These are phyloP conservation scores for Tangara arthus DNA, from an alignment of 2,797 vertebrate genomes.

Conservation along the genomic window DNA sequence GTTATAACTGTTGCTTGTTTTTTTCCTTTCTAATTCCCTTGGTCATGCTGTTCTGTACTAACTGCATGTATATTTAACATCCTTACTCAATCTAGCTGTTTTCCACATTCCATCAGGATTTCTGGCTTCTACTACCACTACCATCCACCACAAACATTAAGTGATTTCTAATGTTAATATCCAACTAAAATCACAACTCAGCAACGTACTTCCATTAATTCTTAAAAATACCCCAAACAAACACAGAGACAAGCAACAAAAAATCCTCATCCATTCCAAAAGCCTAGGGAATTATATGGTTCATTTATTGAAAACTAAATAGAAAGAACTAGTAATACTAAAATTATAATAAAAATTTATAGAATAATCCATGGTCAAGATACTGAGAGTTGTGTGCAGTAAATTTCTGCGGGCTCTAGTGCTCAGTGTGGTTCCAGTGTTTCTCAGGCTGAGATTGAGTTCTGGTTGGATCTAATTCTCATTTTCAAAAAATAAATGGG, in stretches of 20 bases:
- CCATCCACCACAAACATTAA: neutral
- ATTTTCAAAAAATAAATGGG: neutral
- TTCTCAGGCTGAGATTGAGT: neutral
- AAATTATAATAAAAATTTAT: neutral
- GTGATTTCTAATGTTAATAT: neutral
- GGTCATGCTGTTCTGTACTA: neutral
- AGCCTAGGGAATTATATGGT: neutral
- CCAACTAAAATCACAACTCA: neutral
- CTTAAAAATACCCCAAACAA: neutral
- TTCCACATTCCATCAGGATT: neutral
- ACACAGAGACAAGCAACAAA: neutral
- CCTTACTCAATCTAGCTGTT: neutral
- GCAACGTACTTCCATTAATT: neutral
- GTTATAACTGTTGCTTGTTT: neutral
- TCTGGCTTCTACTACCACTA: neutral
- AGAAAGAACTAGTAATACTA: neutral
- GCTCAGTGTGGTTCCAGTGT: neutral
- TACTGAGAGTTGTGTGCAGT: neutral
- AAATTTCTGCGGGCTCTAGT: neutral
- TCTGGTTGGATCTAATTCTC: neutral
- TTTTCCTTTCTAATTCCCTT: neutral
- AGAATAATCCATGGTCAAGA: neutral
- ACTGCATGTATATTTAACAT: neutral
- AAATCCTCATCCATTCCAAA: neutral
- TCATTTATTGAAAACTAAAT: neutral